Base-by-base conservation (phyloP, 2,888 invertebrate species). In the Lampropteryx suffumata region DNA sequence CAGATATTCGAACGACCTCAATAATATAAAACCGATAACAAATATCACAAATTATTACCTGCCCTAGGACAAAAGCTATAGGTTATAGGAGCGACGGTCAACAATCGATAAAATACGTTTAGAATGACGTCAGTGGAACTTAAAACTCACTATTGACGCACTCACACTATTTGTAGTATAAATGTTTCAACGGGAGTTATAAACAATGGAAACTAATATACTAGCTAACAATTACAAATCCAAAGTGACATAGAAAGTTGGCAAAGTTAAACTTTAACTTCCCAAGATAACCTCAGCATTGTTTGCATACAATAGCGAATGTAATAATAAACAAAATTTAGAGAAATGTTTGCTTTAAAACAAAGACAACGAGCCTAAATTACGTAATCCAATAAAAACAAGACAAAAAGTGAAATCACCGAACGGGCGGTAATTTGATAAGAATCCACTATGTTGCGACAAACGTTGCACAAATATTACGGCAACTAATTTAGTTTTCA, bases 81-180 rank as follows among this genome's bases (percentile, higher is more conserved):
- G 56, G 56, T 59, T 57, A 41, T 29, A 55, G 42, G 37, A 46
- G 32, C 43, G 35, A 53, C 49, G 28, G 34, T 49, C 50, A 55
- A 42, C 36, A 54, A 55, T 61, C 49, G 55, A 59, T 56, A 48
- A 36, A 48, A 50, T 54, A 37, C 45, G 39, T 35, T 49, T 33
- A 48, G 27, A 44, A n/a, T 67, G 68, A 69, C 72, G 72, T 70
- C 69, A 67, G 34, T 41, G 36, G 39, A 62, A 40, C 44, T 61
- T 64, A 69, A 67, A 69, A 70, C 67, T 67, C 62, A 64, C 57
- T 46, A 55, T 47, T 70, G 69, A 74, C 71, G 67, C 64, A 7
- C 4, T 24, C 5, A 7, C 41, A 24, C 24, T 28, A 39, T 39
- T 35, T 36, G 27, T n/a, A 28, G 24, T 9, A 34, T 45, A 43